Conservation (phyloP, 2,797 vertebrate species). For the Tangara arthus region DNA sequence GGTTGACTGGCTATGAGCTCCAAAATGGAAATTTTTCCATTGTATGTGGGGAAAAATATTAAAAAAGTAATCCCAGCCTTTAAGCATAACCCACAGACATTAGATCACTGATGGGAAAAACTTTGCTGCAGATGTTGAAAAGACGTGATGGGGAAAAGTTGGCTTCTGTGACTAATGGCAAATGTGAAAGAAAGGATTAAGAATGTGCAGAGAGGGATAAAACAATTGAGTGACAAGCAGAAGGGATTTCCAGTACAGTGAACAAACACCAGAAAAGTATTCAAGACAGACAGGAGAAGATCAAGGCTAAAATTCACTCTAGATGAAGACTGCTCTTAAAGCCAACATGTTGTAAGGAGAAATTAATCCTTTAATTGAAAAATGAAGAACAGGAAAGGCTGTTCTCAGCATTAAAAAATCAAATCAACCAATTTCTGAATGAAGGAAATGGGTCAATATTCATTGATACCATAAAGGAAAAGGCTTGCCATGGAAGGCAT, state of each 20-base stretch:
- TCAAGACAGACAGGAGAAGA: background rate
- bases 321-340: background rate
- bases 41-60: background rate
- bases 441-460: background rate
- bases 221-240: slow-evolving; percentile 33
- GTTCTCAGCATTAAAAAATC: background rate
- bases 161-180: slow-evolving; percentile 34
- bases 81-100: slow-evolving; percentile 40
- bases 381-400: background rate
- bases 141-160: slow-evolving; percentile 1
- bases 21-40: slow-evolving; percentile 1
- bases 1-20: background rate
- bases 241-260: slow-evolving; percentile 19
- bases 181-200: background rate
- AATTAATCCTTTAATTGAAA: background rate
- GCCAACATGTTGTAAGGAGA: background rate
- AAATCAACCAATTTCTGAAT: background rate
- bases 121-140: slow-evolving; percentile 34
- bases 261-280: background rate
- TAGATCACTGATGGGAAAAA: slow-evolving; percentile 47
- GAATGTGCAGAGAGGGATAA: slow-evolving; percentile 2
- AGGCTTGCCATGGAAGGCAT: background rate
- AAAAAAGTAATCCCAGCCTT: slow-evolving; percentile 2
- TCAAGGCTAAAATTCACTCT: background rate
- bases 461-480: background rate